Evolutionary conservation across 2,888 invertebrate species (phyloP).

Genomic region (Sicus ferrugineus): DNA sequence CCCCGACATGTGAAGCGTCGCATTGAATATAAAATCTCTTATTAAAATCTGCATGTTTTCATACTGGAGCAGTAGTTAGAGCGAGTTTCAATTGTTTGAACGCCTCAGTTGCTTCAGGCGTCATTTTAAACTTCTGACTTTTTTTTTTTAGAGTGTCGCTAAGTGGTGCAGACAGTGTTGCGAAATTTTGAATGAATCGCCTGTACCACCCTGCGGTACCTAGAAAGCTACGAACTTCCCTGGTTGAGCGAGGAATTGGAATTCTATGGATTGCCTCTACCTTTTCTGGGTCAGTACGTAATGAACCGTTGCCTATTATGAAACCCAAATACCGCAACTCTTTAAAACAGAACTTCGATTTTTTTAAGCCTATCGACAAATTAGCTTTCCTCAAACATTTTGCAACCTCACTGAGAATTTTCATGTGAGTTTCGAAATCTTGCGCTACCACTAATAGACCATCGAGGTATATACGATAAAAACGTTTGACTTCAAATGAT

Average conservation of each 20-base stretch:
- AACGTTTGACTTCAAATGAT: neutral
- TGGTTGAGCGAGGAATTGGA: too few species aligned
- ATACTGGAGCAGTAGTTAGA: neutral
- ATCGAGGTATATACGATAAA: constrained; percentile 8
- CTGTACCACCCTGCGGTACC: constrained; percentile 29
- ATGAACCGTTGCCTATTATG: constrained; percentile 3
- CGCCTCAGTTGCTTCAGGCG: neutral
- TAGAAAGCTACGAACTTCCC: too few species aligned
- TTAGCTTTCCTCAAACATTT: constrained; percentile 21
- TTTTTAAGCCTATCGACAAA: constrained; percentile 18
- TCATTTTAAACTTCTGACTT: constrained; percentile 9
- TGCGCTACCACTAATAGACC: constrained; percentile 23
- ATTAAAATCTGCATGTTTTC: neutral
- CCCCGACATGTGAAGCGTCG: too few species aligned
- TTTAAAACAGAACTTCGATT: constrained; percentile 9
- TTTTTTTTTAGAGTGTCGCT: constrained; percentile 29
- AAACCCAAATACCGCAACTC: constrained; percentile 8
- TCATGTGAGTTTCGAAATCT: constrained; percentile 18
- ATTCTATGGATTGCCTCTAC: constrained; percentile 15
- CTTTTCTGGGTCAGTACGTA: constrained; percentile 8
- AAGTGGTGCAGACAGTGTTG: constrained; percentile 28
- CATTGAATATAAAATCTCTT: too few species aligned
- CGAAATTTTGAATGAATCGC: constrained; percentile 31
- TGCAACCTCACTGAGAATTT: neutral
- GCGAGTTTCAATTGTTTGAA: constrained; percentile 5